Conservation (phyloP, 2,888 invertebrate genomes). For the Carterocephalus palaemon region DNA sequence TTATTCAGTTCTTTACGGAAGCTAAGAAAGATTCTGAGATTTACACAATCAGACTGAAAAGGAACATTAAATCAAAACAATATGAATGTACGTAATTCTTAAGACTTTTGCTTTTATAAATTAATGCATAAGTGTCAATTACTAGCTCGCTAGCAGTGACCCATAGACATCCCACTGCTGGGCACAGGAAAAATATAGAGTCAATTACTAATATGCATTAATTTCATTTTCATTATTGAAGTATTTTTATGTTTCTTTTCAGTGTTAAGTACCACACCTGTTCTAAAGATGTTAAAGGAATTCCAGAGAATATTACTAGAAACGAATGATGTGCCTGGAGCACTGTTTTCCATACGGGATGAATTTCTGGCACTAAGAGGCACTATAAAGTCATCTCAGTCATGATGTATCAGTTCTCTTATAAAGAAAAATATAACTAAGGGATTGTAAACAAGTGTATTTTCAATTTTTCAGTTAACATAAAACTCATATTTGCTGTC, state of each 20-base stretch:
- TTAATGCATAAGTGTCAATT: no score
- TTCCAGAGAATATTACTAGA: constrained; percentile 51
- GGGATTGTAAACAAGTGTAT: constrained; percentile 29
- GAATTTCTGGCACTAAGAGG: constrained; percentile 41
- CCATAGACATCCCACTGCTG: no score
- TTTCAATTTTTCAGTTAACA: no score
- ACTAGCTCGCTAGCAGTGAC: no score
- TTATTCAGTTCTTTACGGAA: constrained; percentile 68
- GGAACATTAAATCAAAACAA: constrained; percentile 45
- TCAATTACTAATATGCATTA: no score
- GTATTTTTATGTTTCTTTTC: constrained; percentile 35
- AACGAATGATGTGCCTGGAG: constrained; percentile 61
- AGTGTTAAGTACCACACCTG: constrained; percentile 60
- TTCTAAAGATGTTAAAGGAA: constrained; percentile 47
- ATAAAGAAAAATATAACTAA: constrained; percentile 8
- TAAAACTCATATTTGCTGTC: no score
- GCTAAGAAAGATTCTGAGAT: constrained; percentile 60
- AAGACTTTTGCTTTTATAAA: neutral
- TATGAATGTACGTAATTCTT: constrained; percentile 56
- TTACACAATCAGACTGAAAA: constrained; percentile 52
- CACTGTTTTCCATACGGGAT: constrained; percentile 55
- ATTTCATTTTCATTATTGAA: neutral
- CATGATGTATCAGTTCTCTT: constrained; percentile 5
- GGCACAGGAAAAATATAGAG: no score
- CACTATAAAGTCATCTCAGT: constrained; percentile 19